Base-by-base conservation (phyloP, 2,113 vertebrate species). In the Channa maculata region DNA sequence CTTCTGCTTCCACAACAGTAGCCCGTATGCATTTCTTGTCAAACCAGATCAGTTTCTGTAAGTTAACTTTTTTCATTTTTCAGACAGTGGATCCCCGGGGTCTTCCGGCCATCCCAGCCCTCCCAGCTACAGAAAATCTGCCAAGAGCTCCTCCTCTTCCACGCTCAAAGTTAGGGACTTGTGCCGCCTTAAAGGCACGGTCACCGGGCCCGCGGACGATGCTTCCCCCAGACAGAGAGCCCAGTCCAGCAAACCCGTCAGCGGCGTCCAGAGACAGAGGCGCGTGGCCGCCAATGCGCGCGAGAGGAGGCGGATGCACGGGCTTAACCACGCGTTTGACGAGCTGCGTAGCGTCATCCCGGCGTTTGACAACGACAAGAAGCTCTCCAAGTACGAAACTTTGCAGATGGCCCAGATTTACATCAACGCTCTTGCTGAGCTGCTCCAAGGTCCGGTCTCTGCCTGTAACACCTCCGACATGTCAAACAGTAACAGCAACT, bases 341-440 rank as follows among this genome's bases (percentile, higher is more conserved):
- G 96, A 96, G 88, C 95, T 99, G 90, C 96, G 97, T 88, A 96
- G 96, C 65, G 97, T 99, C 91, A 98, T 99, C 91, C 97, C 97
- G 14, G 96, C 96, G 15, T 94, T 99, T 66, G 97, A 98, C 93
- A 97, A 98, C 88, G 97, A 99, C 94, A 99, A 99, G 92, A 98
- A 99, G 86, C 95, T 99, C 50, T 99, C 97, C 87, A 99, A 99
- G 71, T 99, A 99, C 45, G 97, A 99, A 86, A 99, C 97, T n/a
- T 86, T 99, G 63, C 97, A 99, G 91, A 99, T 99, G 97, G 97
- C 97, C 8, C 97, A 99, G 88, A 99, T 99, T 89, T 99, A 99
- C 94, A 99, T 99, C 90, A 98, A 96, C 79, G 97, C 97, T 2
- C 89, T 99, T 80, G 96, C 97, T 1, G 97, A 99, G 50, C 94